Percentiles rank a stretch among this genome's conserved stretches.
These are phyloP conservation scores for Lagodon rhomboides DNA, from an alignment of 2,797 vertebrate species.

Conservation along the genomic window DNA sequence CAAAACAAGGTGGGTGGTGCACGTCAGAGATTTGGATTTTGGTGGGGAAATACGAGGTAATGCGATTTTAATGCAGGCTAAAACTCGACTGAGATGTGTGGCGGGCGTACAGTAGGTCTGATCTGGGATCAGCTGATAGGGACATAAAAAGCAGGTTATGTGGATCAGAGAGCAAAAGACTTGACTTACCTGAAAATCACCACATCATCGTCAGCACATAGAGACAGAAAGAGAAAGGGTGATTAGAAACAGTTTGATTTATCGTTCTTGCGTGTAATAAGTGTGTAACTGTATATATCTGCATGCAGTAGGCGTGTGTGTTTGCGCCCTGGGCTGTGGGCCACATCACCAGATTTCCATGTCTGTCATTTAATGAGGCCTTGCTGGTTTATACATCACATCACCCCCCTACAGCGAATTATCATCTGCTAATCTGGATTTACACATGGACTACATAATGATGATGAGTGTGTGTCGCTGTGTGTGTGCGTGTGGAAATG, in stretches of 20 bases:
- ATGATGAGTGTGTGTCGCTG: slow-evolving; percentile 32
- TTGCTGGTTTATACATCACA: slow-evolving; percentile 64
- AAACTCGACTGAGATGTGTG: slow-evolving; percentile 16
- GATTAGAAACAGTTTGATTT: slow-evolving; percentile 37
- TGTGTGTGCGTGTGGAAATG: slow-evolving; percentile 18
- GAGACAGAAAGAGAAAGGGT: slow-evolving; percentile 32
- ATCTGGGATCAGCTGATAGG: slow-evolving; percentile 52
- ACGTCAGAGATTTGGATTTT: slow-evolving; percentile 39
- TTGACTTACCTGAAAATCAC: slow-evolving; percentile 78
- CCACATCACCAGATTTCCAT: slow-evolving; percentile 72
- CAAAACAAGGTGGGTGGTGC: slow-evolving; percentile 15
- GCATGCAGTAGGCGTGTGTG: slow-evolving; percentile 27
- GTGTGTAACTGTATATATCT: slow-evolving; percentile 9
- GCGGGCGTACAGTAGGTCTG: slow-evolving; percentile 17
- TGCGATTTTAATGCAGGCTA: slow-evolving; percentile 43
- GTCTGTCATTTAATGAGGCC: slow-evolving; percentile 71
- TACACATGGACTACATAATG: slow-evolving; percentile 61
- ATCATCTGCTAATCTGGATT: slow-evolving; percentile 81
- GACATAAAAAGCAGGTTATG: slow-evolving; percentile 31
- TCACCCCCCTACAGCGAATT: slow-evolving; percentile 61
- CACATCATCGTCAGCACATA: slow-evolving; percentile 59
- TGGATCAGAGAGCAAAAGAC: slow-evolving; percentile 35
- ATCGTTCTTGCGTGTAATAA: neutral
- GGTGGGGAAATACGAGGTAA: slow-evolving; percentile 35
- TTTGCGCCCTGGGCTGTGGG: slow-evolving; percentile 49